These are phyloP conservation scores for Chiridota heheva DNA, from an alignment of 35 echinoderm and acorn worm species.

Conservation along the genomic window DNA sequence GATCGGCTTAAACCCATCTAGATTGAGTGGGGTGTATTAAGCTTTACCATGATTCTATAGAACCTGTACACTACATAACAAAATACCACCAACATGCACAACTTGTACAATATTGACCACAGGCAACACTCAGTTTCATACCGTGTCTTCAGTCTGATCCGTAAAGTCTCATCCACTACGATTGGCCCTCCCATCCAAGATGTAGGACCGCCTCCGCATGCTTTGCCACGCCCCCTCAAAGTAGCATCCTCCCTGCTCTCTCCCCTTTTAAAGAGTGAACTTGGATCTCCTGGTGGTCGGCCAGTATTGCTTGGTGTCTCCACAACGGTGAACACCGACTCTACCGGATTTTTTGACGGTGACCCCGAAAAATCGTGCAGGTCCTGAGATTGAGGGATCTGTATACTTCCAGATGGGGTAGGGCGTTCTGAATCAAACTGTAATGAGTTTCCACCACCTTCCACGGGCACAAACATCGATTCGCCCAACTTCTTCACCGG, in stretches of 20 bases:
- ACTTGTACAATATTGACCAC: too few species aligned
- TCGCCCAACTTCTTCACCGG: conserved; percentile 7
- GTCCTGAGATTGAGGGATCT: conserved; percentile 23
- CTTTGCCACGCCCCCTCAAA: not conserved
- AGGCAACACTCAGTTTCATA: too few species aligned
- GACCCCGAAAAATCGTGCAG: conserved; percentile 38
- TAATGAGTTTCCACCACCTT: conserved; percentile 81
- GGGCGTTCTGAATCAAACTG: conserved; percentile 60
- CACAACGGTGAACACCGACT: conserved; percentile 60
- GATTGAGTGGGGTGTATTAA: too few species aligned
- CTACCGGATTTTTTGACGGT: conserved; percentile 46
- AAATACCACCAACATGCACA: too few species aligned
- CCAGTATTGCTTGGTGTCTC: conserved; percentile 35
- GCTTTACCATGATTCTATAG: too few species aligned
- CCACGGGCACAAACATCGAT: conserved; percentile 69
- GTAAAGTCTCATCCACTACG: conserved; percentile 7
- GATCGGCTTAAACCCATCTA: too few species aligned
- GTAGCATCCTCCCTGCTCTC: conserved; percentile 7
- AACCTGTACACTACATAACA: too few species aligned
- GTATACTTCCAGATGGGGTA: conserved; percentile 31
- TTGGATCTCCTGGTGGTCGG: conserved; percentile 23
- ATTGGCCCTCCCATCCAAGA: conserved; percentile 1
- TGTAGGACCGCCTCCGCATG: not conserved
- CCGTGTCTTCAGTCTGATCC: conserved; percentile 13
- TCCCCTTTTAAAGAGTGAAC: conserved; percentile 57